Evolutionary conservation across 2,888 invertebrate species (phyloP), one percentile per base, ranked within the genome.

Genomic region (Carcina quercana): DNA sequence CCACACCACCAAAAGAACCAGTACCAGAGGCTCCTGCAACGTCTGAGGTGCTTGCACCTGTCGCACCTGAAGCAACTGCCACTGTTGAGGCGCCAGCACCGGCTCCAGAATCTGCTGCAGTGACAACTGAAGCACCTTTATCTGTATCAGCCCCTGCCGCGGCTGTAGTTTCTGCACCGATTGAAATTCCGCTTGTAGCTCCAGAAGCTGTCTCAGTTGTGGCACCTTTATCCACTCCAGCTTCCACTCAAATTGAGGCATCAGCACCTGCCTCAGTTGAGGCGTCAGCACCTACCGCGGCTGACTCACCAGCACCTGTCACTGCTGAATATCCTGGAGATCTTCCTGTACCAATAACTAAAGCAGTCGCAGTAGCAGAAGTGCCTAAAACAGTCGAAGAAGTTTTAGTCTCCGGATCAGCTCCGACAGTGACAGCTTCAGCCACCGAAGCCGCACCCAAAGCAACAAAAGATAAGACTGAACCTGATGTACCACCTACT

Each of bases 21-120:
- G 60, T 62, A 15, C 52, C 56, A 21, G 36, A 47, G 13, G 32
- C 45, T 7, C 39, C 53, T 15, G 29, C 60, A 53, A 65, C 65
- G 47, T 51, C 66, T 45, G 43, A 47, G 32, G 47, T 41, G 38
- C 34, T 43, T 35, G 32, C 35, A 21, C 44, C 37, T 10, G 27
- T 21, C 13, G 10, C 31, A 19, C 25, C 7, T 21, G 28, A 17
- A 28, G 21, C 21, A 12, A n/a, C 5, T 19, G 28, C 21, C 25
- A 19, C 25, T n/a, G n/a, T 25, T n/a, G 37, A 35, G 27, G 21
- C 28, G 12, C 32, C 37, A 15, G 13, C 32, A 10, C 35, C 32
- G n/a, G 22, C 32, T 17, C 21, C 31, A 19, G 25, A 5, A 14
- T 27, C 8, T 8, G 19, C 21, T 15, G 6, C 30, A 30, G 21